These are phyloP conservation scores for Cydia strobilella DNA, from an alignment of 1,140 invertebrate species.

Conservation along the genomic window DNA sequence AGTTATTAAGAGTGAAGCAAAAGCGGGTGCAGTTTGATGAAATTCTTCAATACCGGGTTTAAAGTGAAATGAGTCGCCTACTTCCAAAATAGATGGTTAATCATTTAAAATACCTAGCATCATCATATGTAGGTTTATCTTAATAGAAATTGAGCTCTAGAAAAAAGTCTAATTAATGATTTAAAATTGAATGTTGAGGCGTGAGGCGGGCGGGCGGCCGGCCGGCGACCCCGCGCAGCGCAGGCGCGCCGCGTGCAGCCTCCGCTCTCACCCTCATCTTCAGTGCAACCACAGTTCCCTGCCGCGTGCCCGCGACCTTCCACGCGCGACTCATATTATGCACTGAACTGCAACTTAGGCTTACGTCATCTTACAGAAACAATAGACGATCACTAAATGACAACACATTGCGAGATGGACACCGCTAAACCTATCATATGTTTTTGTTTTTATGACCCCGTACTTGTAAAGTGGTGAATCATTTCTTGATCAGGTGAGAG, in stretches of 20 bases:
- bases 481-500: background rate
- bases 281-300: background rate
- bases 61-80: background rate
- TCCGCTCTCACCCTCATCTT: slow-evolving; percentile 8
- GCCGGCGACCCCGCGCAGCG: background rate
- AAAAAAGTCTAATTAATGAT: background rate
- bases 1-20: no score
- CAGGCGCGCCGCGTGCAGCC: background rate
- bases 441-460: slow-evolving; percentile 6
- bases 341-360: slow-evolving; percentile 9
- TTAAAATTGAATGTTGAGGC: background rate
- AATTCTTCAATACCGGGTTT: background rate
- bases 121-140: background rate
- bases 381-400: background rate
- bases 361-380: slow-evolving; percentile 9
- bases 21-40: no score
- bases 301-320: background rate
- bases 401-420: background rate
- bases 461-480: slow-evolving; percentile 1
- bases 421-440: background rate
- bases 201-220: background rate
- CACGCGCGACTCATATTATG: background rate
- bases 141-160: background rate
- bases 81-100: no score
- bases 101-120: background rate